These are phyloP conservation scores for Formica selysi DNA, from an alignment of 1,140 invertebrate genomes.

Conservation along the genomic window DNA sequence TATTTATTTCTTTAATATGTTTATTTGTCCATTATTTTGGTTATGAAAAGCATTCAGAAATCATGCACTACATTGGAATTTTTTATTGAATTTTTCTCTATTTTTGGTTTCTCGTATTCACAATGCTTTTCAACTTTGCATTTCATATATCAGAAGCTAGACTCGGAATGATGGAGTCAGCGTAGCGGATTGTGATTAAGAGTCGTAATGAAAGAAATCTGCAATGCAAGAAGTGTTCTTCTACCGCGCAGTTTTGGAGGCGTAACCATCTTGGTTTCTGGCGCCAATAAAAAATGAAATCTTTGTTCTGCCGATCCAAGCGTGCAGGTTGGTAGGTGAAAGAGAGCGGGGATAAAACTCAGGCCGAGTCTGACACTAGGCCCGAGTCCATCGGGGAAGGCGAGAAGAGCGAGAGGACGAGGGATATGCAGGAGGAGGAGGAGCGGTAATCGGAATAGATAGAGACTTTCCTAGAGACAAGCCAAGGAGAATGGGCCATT, in stretches of 20 bases:
- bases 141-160: slow-evolving; percentile 47
- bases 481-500: slow-evolving; percentile 85
- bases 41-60: not conserved
- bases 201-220: slow-evolving; percentile 75
- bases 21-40: not conserved
- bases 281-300: slow-evolving; percentile 78
- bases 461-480: slow-evolving; percentile 84
- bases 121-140: slow-evolving; percentile 25
- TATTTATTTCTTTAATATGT: not conserved
- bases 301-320: slow-evolving; percentile 79
- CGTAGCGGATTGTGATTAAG: slow-evolving; percentile 69
- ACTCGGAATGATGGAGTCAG: slow-evolving; percentile 61
- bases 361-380: slow-evolving; percentile 65
- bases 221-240: slow-evolving; percentile 71
- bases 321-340: slow-evolving; percentile 68
- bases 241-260: slow-evolving; percentile 48
- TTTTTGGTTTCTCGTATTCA: not conserved
- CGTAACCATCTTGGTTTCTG: slow-evolving; percentile 62
- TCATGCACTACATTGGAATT: not conserved
- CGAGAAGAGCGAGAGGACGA: slow-evolving; percentile 24
- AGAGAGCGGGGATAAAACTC: slow-evolving; percentile 67
- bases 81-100: not conserved
- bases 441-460: slow-evolving; percentile 82
- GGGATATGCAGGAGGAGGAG: slow-evolving; percentile 52
- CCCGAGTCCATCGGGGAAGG: slow-evolving; percentile 44